Conservation (phyloP, 2,888 invertebrate genomes). For the Habrosyne pyritoides region DNA sequence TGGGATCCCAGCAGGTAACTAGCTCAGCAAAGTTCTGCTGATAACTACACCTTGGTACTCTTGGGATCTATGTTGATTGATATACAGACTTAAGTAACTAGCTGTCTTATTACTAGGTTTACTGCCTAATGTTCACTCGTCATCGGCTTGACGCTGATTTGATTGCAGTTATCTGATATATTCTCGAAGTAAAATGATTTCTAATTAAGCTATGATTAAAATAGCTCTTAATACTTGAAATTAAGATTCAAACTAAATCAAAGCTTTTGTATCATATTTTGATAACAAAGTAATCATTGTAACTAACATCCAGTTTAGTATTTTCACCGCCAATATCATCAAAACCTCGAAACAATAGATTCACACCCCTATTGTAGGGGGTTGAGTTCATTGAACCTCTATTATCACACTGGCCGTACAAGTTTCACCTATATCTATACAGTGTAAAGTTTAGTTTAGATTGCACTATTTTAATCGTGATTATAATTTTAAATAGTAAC, state of each 20-base stretch:
- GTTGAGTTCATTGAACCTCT: conserved; percentile 49
- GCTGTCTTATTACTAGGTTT: too few species aligned
- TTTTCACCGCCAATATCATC: conserved; percentile 56
- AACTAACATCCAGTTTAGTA: conserved; percentile 15
- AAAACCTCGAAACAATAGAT: conserved; percentile 56
- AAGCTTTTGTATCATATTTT: neutral
- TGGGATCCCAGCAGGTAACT: too few species aligned
- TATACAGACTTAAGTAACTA: too few species aligned
- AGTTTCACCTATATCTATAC: conserved; percentile 20
- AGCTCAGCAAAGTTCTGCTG: too few species aligned
- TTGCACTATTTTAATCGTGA: conserved; percentile 25
- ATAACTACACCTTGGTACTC: too few species aligned
- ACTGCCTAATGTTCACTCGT: too few species aligned
- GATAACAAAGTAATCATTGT: conserved; percentile 22
- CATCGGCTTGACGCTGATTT: too few species aligned
- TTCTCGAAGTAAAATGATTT: too few species aligned
- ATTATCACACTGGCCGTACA: conserved; percentile 16
- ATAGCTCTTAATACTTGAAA: neutral
- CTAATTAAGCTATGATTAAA: too few species aligned
- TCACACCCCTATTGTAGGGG: conserved; percentile 54
- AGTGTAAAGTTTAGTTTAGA: conserved; percentile 16
- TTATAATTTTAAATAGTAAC: conserved; percentile 45
- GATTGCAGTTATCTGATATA: too few species aligned
- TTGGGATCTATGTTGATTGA: too few species aligned
- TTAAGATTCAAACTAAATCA: neutral